These are phyloP conservation scores for Holotrichia oblita DNA, from an alignment of 1,140 invertebrate genomes.

Conservation along the genomic window DNA sequence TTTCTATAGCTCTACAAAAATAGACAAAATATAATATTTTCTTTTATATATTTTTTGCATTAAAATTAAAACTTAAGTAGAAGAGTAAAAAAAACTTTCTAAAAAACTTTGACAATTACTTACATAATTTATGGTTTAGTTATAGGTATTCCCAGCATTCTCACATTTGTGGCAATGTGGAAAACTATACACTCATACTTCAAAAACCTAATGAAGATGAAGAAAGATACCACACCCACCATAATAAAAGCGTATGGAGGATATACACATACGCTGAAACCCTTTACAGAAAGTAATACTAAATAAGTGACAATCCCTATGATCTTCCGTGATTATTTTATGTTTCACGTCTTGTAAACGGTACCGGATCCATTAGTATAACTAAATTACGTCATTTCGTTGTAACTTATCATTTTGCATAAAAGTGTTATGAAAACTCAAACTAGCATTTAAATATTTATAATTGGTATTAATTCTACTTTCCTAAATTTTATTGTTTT, in stretches of 20 bases:
- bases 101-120: too few species aligned
- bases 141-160: not conserved
- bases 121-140: not conserved
- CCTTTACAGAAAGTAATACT: not conserved
- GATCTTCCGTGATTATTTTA: slow-evolving; percentile 3
- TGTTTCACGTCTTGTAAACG: not conserved
- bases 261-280: slow-evolving; percentile 11
- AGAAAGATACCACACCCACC: not conserved
- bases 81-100: too few species aligned
- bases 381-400: not conserved
- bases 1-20: too few species aligned
- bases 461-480: too few species aligned
- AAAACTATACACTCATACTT: slow-evolving; percentile 3
- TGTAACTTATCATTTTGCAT: not conserved
- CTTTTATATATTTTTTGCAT: too few species aligned
- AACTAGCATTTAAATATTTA: too few species aligned
- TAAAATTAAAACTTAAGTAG: too few species aligned
- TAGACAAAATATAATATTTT: too few species aligned
- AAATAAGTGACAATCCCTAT: slow-evolving; percentile 3
- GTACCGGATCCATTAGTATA: not conserved
- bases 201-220: not conserved
- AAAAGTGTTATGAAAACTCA: not conserved
- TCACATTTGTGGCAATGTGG: not conserved
- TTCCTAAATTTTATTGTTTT: too few species aligned
- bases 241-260: slow-evolving; percentile 1